These are phyloP conservation scores for Oligia fasciuncula DNA, from an alignment of 2,888 invertebrate species.

Conservation along the genomic window DNA sequence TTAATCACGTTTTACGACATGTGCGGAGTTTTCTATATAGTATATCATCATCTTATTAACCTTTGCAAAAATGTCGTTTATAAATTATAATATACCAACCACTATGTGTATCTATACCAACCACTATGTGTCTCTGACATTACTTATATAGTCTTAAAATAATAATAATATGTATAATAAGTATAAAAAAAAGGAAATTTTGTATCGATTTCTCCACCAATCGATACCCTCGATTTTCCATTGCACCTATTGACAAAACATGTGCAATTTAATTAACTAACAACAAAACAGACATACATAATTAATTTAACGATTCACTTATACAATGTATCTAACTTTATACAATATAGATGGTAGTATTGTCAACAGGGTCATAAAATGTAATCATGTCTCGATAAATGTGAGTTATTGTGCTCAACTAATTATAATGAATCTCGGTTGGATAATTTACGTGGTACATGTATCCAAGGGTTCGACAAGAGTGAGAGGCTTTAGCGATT, in stretches of 20 bases:
- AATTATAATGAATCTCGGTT: conserved; percentile 43
- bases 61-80: background rate
- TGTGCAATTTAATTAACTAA: background rate
- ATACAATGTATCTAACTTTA: conserved; percentile 20
- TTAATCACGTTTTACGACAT: conserved; percentile 23
- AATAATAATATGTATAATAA: too few relatives aligned
- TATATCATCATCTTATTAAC: background rate
- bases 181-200: too few relatives aligned
- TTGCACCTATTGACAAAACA: background rate
- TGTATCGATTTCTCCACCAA: background rate
- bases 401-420: conserved; percentile 52
- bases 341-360: conserved; percentile 13
- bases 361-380: conserved; percentile 67
- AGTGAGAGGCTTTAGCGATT: background rate
- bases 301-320: conserved; percentile 19
- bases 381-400: conserved; percentile 66
- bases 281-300: background rate
- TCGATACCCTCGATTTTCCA: background rate
- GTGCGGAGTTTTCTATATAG: background rate
- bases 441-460: conserved; percentile 35
- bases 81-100: background rate
- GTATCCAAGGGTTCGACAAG: background rate
- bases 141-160: too few relatives aligned
- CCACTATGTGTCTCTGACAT: too few relatives aligned
- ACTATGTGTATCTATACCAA: too few relatives aligned